A percentile compares a stretch with the other conserved stretches of the same genome.
phyloP scores from a whole-genome alignment of 2,113 vertebrate species.

The Phasianus colchicus region DNA sequence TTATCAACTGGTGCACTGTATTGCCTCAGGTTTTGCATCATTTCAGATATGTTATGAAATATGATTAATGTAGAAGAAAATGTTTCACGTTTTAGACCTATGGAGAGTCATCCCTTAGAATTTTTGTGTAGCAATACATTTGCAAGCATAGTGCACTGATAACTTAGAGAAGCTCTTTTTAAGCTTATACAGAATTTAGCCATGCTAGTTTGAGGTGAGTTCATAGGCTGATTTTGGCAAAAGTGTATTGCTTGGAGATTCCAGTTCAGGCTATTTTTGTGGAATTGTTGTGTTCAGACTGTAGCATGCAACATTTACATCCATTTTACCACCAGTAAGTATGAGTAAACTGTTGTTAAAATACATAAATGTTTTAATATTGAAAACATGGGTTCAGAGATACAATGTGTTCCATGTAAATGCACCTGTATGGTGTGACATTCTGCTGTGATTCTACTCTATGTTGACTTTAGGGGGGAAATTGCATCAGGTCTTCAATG shows the following conservation, averaged over 20 bases:
- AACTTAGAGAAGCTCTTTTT: not conserved
- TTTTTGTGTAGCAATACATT: not conserved
- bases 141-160: not conserved
- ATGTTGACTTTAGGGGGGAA: not conserved
- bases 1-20: not conserved
- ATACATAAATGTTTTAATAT: not conserved
- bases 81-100: not conserved
- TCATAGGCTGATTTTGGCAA: not conserved
- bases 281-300: not conserved
- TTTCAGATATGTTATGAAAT: not conserved
- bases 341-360: not conserved
- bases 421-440: not conserved
- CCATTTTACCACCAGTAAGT: not conserved
- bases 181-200: not conserved
- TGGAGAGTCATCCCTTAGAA: not conserved
- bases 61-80: not conserved
- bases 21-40: not conserved
- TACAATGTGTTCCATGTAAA: not conserved
- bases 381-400: not conserved
- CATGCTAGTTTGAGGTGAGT: not conserved
- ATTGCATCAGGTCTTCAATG: not conserved
- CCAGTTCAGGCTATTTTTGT: not conserved
- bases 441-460: not conserved
- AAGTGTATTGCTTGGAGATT: conserved; percentile 12
- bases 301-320: not conserved